Conservation (phyloP, 2,797 vertebrate genomes). For the Tamandua tetradactyla region DNA sequence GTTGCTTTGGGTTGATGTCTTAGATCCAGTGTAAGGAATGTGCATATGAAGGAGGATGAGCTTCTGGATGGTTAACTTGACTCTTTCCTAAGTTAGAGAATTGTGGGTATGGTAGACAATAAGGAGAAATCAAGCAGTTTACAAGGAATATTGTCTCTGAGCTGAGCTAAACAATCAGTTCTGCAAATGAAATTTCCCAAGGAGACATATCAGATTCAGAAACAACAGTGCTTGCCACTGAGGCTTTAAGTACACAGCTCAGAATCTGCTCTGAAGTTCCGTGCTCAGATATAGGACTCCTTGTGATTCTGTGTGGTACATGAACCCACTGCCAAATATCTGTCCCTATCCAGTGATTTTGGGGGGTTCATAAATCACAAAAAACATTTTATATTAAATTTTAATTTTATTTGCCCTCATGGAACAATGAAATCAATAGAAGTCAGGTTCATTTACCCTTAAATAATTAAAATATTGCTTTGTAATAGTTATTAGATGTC, state of each 20-base stretch:
- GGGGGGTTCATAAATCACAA: neutral
- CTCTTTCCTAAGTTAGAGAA: neutral
- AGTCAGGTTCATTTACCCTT: constrained; percentile 34
- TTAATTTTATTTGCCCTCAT: constrained; percentile 32
- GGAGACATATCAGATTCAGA: neutral
- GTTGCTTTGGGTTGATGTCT: neutral
- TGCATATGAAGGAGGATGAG: neutral
- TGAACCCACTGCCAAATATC: neutral
- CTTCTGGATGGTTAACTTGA: neutral
- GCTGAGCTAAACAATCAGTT: neutral
- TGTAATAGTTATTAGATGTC: constrained; percentile 35
- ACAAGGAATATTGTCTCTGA: neutral
- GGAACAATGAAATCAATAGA: constrained; percentile 41
- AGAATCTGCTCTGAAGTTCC: neutral
- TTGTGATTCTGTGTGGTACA: neutral
- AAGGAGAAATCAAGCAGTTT: neutral
- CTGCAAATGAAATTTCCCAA: neutral
- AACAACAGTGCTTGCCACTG: neutral
- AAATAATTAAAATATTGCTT: constrained; percentile 62
- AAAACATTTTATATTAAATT: constrained; percentile 35
- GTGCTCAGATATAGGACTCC: neutral
- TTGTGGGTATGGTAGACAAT: neutral
- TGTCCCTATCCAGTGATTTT: neutral
- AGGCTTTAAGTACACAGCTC: neutral
- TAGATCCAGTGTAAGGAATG: neutral